phyloP scores from a whole-genome alignment of 2,797 vertebrate genomes.

The Cichlasoma orientale region DNA sequence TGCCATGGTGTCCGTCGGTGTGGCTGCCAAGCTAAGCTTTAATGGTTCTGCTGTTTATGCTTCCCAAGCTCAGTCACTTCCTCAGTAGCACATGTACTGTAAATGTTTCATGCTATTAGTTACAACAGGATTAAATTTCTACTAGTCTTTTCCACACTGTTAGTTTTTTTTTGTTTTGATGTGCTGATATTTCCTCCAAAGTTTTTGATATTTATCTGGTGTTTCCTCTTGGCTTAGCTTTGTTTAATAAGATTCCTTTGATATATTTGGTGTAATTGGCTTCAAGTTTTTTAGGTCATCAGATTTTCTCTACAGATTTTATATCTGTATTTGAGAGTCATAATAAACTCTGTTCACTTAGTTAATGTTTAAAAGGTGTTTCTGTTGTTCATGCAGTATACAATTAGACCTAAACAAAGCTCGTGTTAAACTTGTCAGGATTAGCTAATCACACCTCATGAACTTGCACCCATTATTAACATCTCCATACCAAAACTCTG shows the following conservation, averaged over 20 bases:
- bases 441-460: slow-evolving; percentile 1
- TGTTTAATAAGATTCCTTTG: background rate
- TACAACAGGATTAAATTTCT: background rate
- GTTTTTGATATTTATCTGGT: slow-evolving; percentile 3
- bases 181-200: too few species aligned
- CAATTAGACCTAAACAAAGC: slow-evolving; percentile 1
- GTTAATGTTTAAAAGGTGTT: background rate
- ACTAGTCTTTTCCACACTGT: background rate
- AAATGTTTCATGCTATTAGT: slow-evolving; percentile 1
- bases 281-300: background rate
- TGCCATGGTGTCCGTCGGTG: background rate
- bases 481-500: background rate
- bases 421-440: background rate
- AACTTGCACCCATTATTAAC: slow-evolving; percentile 1
- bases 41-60: background rate
- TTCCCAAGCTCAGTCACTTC: background rate
- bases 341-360: background rate
- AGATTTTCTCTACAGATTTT: background rate
- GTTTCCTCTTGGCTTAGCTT: background rate
- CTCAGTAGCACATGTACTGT: background rate
- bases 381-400: slow-evolving; percentile 1
- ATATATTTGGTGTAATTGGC: background rate
- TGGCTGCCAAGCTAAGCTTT: slow-evolving; percentile 14
- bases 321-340: background rate
- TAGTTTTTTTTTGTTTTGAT: too few species aligned